Evolutionary conservation across 1,140 invertebrate genomes (phyloP).

Genomic region (Procambarus clarkii): DNA sequence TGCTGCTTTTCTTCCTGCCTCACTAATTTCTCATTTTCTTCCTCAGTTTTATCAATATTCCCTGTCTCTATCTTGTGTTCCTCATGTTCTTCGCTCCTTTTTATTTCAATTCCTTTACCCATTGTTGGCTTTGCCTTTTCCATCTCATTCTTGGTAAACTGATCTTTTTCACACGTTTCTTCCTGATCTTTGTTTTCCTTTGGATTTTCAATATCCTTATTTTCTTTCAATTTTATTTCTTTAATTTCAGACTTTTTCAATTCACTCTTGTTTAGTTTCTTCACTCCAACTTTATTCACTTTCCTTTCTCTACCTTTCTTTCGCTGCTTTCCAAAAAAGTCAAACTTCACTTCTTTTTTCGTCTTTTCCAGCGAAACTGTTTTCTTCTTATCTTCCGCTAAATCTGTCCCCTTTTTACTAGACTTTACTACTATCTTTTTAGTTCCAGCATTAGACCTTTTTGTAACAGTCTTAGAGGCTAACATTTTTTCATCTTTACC

Average conservation of each 20-base stretch:
- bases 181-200: neutral
- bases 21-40: neutral
- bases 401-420: too few relatives aligned
- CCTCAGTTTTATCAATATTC: neutral
- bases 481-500: neutral
- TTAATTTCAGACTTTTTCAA: neutral
- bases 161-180: neutral
- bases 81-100: neutral
- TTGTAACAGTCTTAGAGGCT: too few relatives aligned
- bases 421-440: too few relatives aligned
- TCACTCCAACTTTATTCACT: too few relatives aligned
- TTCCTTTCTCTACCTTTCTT: neutral
- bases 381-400: too few relatives aligned
- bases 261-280: neutral
- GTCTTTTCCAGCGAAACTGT: too few relatives aligned
- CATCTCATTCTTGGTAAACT: neutral
- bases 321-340: too few relatives aligned
- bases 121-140: neutral
- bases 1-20: neutral
- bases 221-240: neutral
- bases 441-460: too few relatives aligned
- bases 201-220: neutral
- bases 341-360: too few relatives aligned
- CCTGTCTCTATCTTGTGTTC: too few relatives aligned
- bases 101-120: neutral